Evolutionary conservation across 2,797 vertebrate species (phyloP), one percentile per base, ranked within the genome.

Genomic region (Macrochelys suwanniensis): DNA sequence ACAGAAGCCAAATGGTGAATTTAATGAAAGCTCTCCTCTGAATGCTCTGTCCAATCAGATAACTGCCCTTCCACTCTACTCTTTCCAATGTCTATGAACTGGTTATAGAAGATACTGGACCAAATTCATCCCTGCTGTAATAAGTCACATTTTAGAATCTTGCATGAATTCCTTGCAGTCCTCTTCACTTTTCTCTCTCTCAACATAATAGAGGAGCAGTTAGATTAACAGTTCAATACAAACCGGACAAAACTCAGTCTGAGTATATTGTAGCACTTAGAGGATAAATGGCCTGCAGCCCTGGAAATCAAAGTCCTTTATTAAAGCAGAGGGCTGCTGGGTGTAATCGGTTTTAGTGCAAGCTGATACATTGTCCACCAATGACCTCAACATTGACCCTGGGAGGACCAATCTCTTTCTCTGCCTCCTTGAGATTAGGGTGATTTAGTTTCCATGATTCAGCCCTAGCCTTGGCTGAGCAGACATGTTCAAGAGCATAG

Each of bases 351-450:
- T 65, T 80, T 93, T 2, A 0, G 9, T 77, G 51, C 49, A 1
- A 80, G 81, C 25, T 57, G 56, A 51, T 90, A 21, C 10, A 3
- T 89, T 95, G 87, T 89, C 85, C 15, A 0, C 3, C 11, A 12
- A 47, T 82, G 78, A 92, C 95, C 82, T 88, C 93, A 93, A 74
- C 80, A 11, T 26, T 81, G 79, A 78, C 84, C 68, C 83, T 96
- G 92, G 47, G 33, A 57, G 49, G 51, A 45, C 80, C 89, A 94
- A 15, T 33, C 9, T 84, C 28, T 68, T 33, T 45, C 49, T 92
- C 77, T 84, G 59, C 76, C 77, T 88, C 25, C 77, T 11, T 28
- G 51, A 71, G 90, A 91, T 85, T 86, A 77, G 7, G 9, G 6
- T 7, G 2, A 74, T 81, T 21, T 90, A 90, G 76, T 86, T 57